phyloP scores from a whole-genome alignment of 2,888 invertebrate species.

The Pammene fasciana region DNA sequence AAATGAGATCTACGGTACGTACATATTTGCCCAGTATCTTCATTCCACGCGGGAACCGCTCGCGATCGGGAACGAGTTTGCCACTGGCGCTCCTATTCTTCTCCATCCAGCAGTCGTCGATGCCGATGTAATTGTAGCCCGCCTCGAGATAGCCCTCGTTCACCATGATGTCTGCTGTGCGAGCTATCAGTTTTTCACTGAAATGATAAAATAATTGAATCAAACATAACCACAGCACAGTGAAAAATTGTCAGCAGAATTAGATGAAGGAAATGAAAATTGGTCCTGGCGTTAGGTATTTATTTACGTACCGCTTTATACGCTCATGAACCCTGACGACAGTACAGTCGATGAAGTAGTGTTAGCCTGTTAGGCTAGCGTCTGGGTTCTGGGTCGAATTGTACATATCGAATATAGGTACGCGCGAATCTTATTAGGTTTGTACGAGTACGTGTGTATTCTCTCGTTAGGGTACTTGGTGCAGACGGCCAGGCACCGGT shows the following conservation, averaged over 20 bases:
- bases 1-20: slow-evolving; percentile 55
- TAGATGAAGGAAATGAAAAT: no score
- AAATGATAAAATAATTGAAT: slow-evolving; percentile 32
- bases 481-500: no score
- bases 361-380: no score
- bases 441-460: no score
- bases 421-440: no score
- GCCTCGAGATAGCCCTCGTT: slow-evolving; percentile 87
- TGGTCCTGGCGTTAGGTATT: neutral
- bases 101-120: slow-evolving; percentile 91
- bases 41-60: slow-evolving; percentile 89
- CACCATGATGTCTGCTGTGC: slow-evolving; percentile 85
- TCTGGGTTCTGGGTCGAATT: no score
- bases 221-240: no score
- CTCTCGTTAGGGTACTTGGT: no score
- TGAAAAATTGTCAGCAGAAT: no score
- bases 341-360: no score
- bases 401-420: no score
- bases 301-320: neutral
- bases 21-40: slow-evolving; percentile 88
- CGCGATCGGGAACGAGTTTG: slow-evolving; percentile 85
- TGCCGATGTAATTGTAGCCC: slow-evolving; percentile 89
- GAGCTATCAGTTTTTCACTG: slow-evolving; percentile 85
- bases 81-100: slow-evolving; percentile 83
- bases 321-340: no score